Conservation (phyloP, 1,140 invertebrate species). For the Platyscapa corneri region DNA sequence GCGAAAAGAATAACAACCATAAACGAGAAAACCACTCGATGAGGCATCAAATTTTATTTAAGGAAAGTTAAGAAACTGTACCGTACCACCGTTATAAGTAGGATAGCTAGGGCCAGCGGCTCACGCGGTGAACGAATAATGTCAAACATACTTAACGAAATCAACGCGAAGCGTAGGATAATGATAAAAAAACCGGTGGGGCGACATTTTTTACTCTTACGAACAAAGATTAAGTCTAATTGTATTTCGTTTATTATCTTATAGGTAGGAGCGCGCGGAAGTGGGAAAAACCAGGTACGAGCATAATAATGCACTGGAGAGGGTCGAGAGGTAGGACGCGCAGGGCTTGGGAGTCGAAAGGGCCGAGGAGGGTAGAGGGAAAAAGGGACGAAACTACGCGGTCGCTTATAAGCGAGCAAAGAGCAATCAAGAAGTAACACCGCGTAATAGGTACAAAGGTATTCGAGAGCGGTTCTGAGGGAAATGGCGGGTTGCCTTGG, state of each 20-base stretch:
- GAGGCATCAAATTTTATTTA: constrained; percentile 32
- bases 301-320: constrained; percentile 27
- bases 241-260: constrained; percentile 59
- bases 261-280: constrained; percentile 56
- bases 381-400: no score
- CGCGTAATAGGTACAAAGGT: constrained; percentile 39
- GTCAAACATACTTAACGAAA: constrained; percentile 60
- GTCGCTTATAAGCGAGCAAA: constrained; percentile 35
- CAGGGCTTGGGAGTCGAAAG: no score
- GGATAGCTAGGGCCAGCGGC: constrained; percentile 67
- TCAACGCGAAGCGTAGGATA: constrained; percentile 56
- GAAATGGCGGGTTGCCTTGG: constrained; percentile 31
- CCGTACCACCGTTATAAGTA: constrained; percentile 69
- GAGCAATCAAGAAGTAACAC: constrained; percentile 50
- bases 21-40: constrained; percentile 14
- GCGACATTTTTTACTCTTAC: constrained; percentile 60
- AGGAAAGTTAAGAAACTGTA: no score
- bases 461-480: constrained; percentile 25
- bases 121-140: constrained; percentile 59
- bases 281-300: constrained; percentile 55
- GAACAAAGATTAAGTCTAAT: constrained; percentile 57
- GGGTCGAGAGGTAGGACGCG: constrained; percentile 37
- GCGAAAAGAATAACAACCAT: background rate
- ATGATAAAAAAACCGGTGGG: constrained; percentile 42
- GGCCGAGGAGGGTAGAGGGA: no score